A percentile compares a stretch with the other conserved stretches of the same genome.
These are phyloP conservation scores for Lamellibrachia luymesi DNA, from an alignment of 1,140 invertebrate species.

Conservation along the genomic window DNA sequence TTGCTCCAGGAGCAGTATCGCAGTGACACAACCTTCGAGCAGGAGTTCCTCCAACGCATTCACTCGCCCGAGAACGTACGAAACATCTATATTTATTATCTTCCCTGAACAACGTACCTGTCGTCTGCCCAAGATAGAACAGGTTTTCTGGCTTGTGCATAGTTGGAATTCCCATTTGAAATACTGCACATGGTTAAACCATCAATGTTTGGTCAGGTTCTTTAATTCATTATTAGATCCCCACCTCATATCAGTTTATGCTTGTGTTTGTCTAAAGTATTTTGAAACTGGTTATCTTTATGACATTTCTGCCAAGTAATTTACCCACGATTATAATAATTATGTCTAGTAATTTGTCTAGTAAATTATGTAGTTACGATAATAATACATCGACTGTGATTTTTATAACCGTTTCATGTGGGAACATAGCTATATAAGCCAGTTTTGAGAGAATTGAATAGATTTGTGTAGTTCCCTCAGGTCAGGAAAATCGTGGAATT, in stretches of 20 bases:
- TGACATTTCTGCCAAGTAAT: background rate
- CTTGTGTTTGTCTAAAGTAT: background rate
- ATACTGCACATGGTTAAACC: background rate
- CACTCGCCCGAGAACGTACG: conserved; percentile 47
- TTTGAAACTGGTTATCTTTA: background rate
- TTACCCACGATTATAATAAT: background rate
- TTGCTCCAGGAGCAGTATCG: conserved; percentile 85
- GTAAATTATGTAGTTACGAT: background rate
- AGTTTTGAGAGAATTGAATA: no score
- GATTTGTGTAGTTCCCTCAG: no score
- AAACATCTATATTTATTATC: background rate
- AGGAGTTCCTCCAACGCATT: conserved; percentile 76
- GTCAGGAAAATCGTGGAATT: no score
- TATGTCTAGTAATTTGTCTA: background rate
- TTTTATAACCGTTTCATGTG: background rate
- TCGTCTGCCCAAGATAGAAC: background rate
- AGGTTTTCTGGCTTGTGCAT: background rate
- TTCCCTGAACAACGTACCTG: background rate
- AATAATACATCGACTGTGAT: background rate
- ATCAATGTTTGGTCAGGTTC: background rate
- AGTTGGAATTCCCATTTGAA: background rate
- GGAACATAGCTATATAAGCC: background rate
- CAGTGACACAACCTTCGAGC: conserved; percentile 75
- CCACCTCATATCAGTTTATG: background rate
- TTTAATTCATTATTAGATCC: background rate